These are phyloP conservation scores for Philereme vetulata DNA, from an alignment of 2,888 invertebrate genomes.

Conservation along the genomic window DNA sequence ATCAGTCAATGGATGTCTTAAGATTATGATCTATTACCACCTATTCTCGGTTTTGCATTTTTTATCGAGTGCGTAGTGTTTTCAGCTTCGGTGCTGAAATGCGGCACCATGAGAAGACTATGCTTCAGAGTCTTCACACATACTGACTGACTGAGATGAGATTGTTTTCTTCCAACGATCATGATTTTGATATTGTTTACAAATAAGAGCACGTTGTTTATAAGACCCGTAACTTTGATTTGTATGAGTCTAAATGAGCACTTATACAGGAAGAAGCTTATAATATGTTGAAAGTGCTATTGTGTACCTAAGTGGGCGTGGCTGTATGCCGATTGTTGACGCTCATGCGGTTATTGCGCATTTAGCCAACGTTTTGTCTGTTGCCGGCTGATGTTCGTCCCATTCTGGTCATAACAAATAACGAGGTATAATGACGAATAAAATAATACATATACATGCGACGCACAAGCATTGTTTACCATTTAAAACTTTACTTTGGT, in stretches of 20 bases:
- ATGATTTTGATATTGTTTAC: constrained; percentile 28
- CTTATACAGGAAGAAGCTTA: constrained; percentile 75
- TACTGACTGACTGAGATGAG: constrained; percentile 5
- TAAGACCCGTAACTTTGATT: constrained; percentile 31
- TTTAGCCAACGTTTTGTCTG: constrained; percentile 48
- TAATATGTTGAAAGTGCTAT: constrained; percentile 60
- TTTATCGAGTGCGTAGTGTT: constrained; percentile 6
- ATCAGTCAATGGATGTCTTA: constrained; percentile 16
- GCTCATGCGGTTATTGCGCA: constrained; percentile 65
- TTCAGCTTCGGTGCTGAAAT: constrained; percentile 3
- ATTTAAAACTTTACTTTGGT: constrained; percentile 5
- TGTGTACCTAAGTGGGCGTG: constrained; percentile 73
- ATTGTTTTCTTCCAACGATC: constrained; percentile 20
- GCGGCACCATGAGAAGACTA: constrained; percentile 13
- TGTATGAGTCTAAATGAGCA: constrained; percentile 47
- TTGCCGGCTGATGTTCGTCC: constrained; percentile 48
- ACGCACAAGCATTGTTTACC: constrained; percentile 28
- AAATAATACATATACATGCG: constrained; percentile 31
- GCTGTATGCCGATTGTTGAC: constrained; percentile 59
- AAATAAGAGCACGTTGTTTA: constrained; percentile 21
- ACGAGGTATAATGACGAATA: constrained; percentile 47
- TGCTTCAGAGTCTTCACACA: constrained; percentile 5
- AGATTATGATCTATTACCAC: not conserved
- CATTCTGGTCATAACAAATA: constrained; percentile 59
- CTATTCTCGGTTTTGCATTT: constrained; percentile 13